phyloP scores from a whole-genome alignment of 2,888 invertebrate species.

The Ptilodon capucinus region DNA sequence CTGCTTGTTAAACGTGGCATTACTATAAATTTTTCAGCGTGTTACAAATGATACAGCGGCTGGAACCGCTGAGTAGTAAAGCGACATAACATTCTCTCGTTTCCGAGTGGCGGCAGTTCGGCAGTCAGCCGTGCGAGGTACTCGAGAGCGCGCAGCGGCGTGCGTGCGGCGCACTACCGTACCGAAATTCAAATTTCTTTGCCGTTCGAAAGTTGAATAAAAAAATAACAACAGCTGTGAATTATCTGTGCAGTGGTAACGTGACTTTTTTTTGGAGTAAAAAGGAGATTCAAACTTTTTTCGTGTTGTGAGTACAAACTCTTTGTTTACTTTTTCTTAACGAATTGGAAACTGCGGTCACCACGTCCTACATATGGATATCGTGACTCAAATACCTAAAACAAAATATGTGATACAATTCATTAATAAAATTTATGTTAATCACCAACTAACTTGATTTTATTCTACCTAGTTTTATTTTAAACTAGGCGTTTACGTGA shows the following conservation, averaged over 20 bases:
- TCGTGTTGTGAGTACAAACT: conserved; percentile 20
- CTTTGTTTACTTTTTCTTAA: not conserved
- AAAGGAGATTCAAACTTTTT: conserved; percentile 20
- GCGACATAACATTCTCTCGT: conserved; percentile 33
- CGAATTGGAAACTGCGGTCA: not conserved
- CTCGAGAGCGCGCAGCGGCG: conserved; percentile 40
- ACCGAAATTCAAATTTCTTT: conserved; percentile 17
- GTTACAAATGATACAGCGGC: conserved; percentile 16
- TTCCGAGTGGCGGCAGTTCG: conserved; percentile 18
- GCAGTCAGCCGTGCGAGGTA: conserved; percentile 21
- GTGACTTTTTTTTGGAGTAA: conserved; percentile 24
- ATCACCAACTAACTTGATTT: too few relatives aligned
- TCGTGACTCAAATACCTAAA: too few relatives aligned
- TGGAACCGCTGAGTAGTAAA: conserved; percentile 30
- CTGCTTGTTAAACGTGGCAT: not conserved
- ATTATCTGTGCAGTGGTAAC: conserved; percentile 33
- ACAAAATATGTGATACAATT: too few relatives aligned
- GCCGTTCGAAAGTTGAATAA: conserved; percentile 35
- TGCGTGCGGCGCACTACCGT: conserved; percentile 33
- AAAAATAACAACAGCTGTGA: conserved; percentile 27
- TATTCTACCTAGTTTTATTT: too few relatives aligned
- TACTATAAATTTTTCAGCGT: not conserved
- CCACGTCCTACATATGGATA: too few relatives aligned
- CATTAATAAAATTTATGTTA: too few relatives aligned
- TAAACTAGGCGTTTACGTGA: too few relatives aligned